Evolutionary conservation across 2,113 vertebrate species (phyloP).

Genomic region (mouse (Mus musculus)): DNA sequence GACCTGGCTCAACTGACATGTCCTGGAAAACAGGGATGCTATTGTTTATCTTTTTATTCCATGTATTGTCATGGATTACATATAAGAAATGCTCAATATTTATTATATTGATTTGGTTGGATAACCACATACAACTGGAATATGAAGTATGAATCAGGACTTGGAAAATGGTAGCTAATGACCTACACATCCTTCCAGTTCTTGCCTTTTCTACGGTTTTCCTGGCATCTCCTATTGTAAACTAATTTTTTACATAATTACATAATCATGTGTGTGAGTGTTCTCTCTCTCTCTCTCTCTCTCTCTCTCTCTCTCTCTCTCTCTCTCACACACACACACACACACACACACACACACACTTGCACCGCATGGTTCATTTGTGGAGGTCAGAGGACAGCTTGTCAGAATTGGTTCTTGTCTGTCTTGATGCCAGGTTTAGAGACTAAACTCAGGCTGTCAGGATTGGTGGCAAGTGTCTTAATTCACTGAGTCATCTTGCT

Average conservation of each 20-base stretch:
- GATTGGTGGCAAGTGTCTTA: too few species aligned
- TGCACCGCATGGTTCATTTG: too few species aligned
- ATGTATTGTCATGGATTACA: not conserved
- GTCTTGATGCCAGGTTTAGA: too few species aligned
- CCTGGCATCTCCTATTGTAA: constrained; percentile 9
- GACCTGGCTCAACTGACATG: not conserved
- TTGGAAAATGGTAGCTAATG: not conserved
- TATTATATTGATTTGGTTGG: not conserved
- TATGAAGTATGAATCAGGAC: not conserved
- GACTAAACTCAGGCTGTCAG: too few species aligned
- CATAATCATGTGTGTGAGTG: not conserved
- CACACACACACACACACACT: too few species aligned
- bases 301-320: too few species aligned
- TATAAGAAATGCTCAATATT: not conserved
- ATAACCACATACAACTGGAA: not conserved
- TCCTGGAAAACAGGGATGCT: not conserved
- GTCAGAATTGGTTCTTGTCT: too few species aligned
- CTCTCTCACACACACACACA: too few species aligned
- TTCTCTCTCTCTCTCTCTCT: too few species aligned
- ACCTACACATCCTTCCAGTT: not conserved
- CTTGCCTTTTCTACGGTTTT: not conserved
- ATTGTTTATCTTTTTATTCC: not conserved
- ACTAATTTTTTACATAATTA: not conserved
- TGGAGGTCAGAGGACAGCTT: too few species aligned
- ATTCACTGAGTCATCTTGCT: too few species aligned